Conservation (phyloP, 2,797 vertebrate species). For the Dipus sagitta region DNA sequence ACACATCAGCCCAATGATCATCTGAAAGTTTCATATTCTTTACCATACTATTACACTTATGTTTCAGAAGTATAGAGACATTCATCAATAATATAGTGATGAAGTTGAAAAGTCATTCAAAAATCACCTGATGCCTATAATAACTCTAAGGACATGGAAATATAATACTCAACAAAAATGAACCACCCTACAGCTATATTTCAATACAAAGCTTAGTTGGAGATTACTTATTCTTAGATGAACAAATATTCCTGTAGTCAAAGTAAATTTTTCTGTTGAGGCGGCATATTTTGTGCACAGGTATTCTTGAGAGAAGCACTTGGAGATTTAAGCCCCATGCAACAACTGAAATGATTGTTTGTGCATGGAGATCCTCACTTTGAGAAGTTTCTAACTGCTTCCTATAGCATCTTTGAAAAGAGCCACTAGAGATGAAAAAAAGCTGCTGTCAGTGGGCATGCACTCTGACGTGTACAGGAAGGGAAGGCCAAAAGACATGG, state of each 20-base stretch:
- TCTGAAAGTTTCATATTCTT: slow-evolving; percentile 40
- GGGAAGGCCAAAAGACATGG: slow-evolving; percentile 51
- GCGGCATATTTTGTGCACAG: slow-evolving; percentile 38
- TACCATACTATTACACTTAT: slow-evolving; percentile 31
- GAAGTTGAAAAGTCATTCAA: neutral
- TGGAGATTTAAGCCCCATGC: slow-evolving; percentile 16
- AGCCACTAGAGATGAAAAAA: slow-evolving; percentile 42
- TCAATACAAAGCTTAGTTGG: slow-evolving; percentile 51
- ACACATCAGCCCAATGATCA: neutral
- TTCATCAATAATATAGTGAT: slow-evolving; percentile 21
- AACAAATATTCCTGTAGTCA: slow-evolving; percentile 27
- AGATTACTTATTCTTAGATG: slow-evolving; percentile 50
- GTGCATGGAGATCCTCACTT: neutral
- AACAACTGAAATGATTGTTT: slow-evolving; percentile 25
- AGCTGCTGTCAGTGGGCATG: neutral
- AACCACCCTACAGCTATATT: neutral
- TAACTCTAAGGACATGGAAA: slow-evolving; percentile 15
- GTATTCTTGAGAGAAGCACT: slow-evolving; percentile 13
- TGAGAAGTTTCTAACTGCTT: slow-evolving; percentile 39
- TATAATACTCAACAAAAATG: slow-evolving; percentile 51
- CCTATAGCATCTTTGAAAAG: slow-evolving; percentile 35
- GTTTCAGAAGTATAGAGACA: slow-evolving; percentile 30
- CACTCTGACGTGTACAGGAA: slow-evolving; percentile 10
- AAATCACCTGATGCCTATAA: slow-evolving; percentile 1
- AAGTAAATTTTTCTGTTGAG: slow-evolving; percentile 37